Base-by-base conservation (phyloP, 2,797 vertebrate species). In the Coregonus sp. region DNA sequence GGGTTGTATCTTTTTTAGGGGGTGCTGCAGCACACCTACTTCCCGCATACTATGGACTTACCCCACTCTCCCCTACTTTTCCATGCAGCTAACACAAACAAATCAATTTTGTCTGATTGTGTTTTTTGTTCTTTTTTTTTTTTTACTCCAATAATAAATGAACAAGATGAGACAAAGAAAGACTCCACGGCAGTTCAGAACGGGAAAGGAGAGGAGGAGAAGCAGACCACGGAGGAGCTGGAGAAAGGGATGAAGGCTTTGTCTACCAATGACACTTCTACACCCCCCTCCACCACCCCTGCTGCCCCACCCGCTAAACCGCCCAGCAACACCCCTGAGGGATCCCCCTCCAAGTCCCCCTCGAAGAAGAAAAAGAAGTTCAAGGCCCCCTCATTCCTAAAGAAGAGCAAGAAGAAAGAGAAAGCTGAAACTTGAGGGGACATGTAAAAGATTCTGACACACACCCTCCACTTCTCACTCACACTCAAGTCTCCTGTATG, bases 361-460 rank as follows among this genome's bases (percentile, higher is more conserved):
- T 98, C 97, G 25, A 99, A 99, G 94, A 99, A 99, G 94, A 99
- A 99, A 84, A 99, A 99, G 95, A 99, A 99, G 92, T 99, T 99
- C 94, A 97, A 98, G 89, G 97, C 98, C 1, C 97, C 98, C 0
- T 98, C 97, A 0, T 99, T 99, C 92, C 94, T 99, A 80, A 96
- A 96, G 81, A 96, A 96, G 88, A 96, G 94, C 91, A 97, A 97
- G 94, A 98, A 63, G 59, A 63, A 63, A 91, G 97, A 99, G 86
- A 98, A 98, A 74, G 94, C 89, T 0, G 98, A 99, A 89, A 94
- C 95, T 75, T 99, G 95, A 98, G 84, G 74, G 12, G 29, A 70
- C 31, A 78, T 74, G 65, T 15, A 50, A 20, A 76, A 72, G 29
- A 29, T 72, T 81, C 76, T 80, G 72, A 86, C 70, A 9, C 77